Percentiles rank a stretch among this genome's conserved stretches.
These are phyloP conservation scores for Rhinatrema bivittatum DNA, from an alignment of 2,797 vertebrate species.

Conservation along the genomic window DNA sequence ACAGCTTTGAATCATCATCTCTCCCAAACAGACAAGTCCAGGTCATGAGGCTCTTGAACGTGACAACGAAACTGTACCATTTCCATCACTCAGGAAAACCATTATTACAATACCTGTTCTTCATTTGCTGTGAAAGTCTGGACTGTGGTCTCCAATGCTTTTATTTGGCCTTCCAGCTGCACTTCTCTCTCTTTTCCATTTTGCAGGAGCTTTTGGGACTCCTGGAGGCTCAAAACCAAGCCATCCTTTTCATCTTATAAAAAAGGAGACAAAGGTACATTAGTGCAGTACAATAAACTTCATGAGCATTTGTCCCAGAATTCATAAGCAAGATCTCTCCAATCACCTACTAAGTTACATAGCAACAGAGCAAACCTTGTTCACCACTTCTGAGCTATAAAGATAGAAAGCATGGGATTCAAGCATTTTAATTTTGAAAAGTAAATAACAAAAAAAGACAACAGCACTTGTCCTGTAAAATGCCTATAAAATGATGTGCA, in stretches of 20 bases:
- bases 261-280: constrained; percentile 4
- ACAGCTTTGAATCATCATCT: too few relatives aligned
- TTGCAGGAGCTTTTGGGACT: constrained; percentile 74
- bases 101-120: constrained; percentile 79
- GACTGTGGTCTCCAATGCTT: constrained; percentile 75
- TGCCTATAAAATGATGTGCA: too few relatives aligned
- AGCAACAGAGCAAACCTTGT: background rate
- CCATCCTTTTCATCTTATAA: constrained; percentile 85
- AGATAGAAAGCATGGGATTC: too few relatives aligned
- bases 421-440: too few relatives aligned
- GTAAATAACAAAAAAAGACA: too few relatives aligned
- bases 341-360: background rate
- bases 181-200: constrained; percentile 71
- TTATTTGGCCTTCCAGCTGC: constrained; percentile 74
- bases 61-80: too few relatives aligned
- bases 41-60: too few relatives aligned
- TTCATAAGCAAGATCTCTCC: background rate
- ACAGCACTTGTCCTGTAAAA: too few relatives aligned
- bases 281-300: background rate
- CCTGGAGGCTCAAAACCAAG: constrained; percentile 70
- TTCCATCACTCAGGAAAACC: too few relatives aligned
- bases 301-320: background rate
- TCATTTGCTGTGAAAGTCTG: constrained; percentile 66
- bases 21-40: too few relatives aligned
- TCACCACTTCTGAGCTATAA: too few relatives aligned